Conservation (phyloP, 2,113 vertebrate genomes). For the Apaloderma vittatum region DNA sequence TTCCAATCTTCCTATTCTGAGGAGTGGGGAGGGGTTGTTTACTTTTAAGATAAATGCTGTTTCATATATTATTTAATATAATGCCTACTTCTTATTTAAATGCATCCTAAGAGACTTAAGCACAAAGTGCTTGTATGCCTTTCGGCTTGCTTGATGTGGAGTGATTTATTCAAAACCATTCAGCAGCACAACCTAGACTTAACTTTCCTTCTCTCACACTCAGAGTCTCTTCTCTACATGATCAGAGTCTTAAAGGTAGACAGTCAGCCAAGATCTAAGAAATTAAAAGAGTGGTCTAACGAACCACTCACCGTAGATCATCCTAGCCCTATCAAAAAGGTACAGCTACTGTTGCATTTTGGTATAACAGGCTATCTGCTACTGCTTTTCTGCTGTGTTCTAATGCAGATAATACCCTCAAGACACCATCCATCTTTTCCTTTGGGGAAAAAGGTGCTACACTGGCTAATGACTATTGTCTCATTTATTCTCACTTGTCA, state of each 20-base stretch:
- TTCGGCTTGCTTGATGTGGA: not conserved
- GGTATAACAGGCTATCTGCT: not conserved
- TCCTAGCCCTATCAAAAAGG: not conserved
- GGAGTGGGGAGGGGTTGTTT: not conserved
- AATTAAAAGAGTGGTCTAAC: not conserved
- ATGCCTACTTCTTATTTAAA: not conserved
- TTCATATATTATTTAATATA: not conserved
- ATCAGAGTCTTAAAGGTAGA: not conserved
- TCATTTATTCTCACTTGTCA: not conserved
- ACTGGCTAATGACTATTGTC: not conserved
- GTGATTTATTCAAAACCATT: not conserved
- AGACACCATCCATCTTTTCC: not conserved
- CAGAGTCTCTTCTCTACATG: not conserved
- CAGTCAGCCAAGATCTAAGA: not conserved
- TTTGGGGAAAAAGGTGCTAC: not conserved
- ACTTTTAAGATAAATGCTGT: not conserved
- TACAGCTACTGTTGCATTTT: not conserved
- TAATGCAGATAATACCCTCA: not conserved
- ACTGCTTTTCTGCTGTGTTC: not conserved
- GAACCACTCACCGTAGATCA: not conserved
- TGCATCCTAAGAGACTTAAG: not conserved
- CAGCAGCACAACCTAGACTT: not conserved
- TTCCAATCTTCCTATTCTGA: not conserved
- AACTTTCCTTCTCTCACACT: not conserved
- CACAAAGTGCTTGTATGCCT: not conserved